These are phyloP conservation scores for Morpho achilles DNA, from an alignment of 2,888 invertebrate species.

Conservation along the genomic window DNA sequence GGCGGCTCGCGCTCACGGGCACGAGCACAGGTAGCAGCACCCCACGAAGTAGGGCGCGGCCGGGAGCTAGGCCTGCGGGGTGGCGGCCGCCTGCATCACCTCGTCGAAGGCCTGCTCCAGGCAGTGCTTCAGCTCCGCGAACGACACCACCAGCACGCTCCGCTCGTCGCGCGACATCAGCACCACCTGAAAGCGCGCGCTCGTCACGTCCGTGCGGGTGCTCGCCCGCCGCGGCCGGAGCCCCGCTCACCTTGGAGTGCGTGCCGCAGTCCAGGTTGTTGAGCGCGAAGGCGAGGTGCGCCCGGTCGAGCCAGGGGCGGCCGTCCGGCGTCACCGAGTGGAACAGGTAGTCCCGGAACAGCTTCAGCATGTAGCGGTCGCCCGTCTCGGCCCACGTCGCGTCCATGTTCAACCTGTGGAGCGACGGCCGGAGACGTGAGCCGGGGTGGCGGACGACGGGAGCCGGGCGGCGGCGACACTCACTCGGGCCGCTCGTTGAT, in stretches of 20 bases:
- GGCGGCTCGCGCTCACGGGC: neutral
- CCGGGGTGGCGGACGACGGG: neutral
- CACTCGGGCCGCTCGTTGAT: constrained; percentile 97
- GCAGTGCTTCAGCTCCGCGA: constrained; percentile 96
- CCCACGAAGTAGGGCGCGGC: neutral
- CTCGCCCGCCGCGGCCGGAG: too few species aligned
- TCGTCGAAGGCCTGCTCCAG: constrained; percentile 95
- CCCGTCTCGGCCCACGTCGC: constrained; percentile 98
- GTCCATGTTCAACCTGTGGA: constrained; percentile 91
- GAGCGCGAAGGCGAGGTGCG: constrained; percentile 95
- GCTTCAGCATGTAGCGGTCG: constrained; percentile 97
- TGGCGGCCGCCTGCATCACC: constrained; percentile 73
- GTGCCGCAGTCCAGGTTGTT: constrained; percentile 94
- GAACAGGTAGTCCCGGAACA: constrained; percentile 98
- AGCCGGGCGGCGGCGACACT: constrained; percentile 44
- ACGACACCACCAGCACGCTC: constrained; percentile 96
- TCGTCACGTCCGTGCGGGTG: too few species aligned
- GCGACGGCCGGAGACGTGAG: neutral
- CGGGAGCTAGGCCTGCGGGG: constrained; percentile 8
- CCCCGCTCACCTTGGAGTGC: constrained; percentile 82
- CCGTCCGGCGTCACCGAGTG: constrained; percentile 96
- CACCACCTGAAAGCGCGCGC: constrained; percentile 82
- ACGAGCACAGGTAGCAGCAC: neutral
- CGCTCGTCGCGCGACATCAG: constrained; percentile 98
- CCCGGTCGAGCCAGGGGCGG: constrained; percentile 97